phyloP scores from a whole-genome alignment of 2,797 vertebrate genomes.

The Microtus californicus region DNA sequence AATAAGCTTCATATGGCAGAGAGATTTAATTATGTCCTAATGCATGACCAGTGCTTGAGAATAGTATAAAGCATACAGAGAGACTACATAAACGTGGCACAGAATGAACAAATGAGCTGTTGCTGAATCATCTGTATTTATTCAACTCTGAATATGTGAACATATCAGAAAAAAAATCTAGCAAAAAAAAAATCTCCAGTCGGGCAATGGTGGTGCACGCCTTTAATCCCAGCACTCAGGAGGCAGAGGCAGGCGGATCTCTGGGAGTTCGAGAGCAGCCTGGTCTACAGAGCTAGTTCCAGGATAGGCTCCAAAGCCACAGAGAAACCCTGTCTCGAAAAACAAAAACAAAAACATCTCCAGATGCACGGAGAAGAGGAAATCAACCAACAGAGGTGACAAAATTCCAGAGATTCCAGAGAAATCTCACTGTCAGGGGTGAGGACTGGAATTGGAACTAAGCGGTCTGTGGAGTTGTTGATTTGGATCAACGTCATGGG shows the following conservation, averaged over 20 bases:
- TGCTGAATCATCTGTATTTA: not conserved
- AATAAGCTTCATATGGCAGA: not conserved
- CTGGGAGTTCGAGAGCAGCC: too few species aligned
- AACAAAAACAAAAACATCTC: too few species aligned
- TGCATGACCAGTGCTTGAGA: not conserved
- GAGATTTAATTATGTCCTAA: not conserved
- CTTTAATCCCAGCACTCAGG: too few species aligned
- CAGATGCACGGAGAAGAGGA: not conserved
- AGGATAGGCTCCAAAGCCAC: too few species aligned
- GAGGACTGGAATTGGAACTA: not conserved
- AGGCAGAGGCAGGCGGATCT: too few species aligned
- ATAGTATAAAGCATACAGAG: not conserved
- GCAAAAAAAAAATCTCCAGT: not conserved
- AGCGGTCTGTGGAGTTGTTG: not conserved
- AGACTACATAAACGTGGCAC: not conserved
- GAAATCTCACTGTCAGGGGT: not conserved
- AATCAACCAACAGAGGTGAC: not conserved
- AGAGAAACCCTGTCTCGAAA: too few species aligned
- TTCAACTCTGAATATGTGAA: not conserved
- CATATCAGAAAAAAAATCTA: not conserved
- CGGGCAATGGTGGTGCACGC: too few species aligned
- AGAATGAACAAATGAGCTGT: not conserved
- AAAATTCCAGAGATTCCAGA: constrained; percentile 14
- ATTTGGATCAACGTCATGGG: not conserved
- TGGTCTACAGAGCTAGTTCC: too few species aligned